Evolutionary conservation across 37 sponge, comb jelly and placozoan genomes (phyloP).

Genomic region (Agelas oroides): DNA sequence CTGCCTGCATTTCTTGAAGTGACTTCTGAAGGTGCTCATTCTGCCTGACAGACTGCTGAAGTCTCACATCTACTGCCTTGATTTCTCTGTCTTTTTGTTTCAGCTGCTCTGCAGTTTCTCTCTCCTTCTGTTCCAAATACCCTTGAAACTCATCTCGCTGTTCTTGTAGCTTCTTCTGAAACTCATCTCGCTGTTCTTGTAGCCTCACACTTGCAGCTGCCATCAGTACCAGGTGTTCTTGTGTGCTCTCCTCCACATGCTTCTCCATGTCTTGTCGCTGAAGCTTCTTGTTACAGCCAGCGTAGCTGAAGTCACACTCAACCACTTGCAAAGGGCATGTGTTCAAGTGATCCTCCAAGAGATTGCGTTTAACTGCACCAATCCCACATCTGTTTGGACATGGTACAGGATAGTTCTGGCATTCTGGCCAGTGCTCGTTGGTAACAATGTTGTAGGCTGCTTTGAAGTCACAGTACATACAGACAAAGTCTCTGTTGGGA

Average conservation of each 20-base stretch:
- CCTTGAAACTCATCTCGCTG: not conserved
- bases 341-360: slow-evolving; percentile 13
- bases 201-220: not conserved
- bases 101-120: too few relatives aligned
- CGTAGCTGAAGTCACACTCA: not conserved
- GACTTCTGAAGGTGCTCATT: too few relatives aligned
- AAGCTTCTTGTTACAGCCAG: slow-evolving; percentile 1
- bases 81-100: too few relatives aligned
- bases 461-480: slow-evolving; percentile 5
- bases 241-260: too few relatives aligned
- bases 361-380: not conserved
- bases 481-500: not conserved
- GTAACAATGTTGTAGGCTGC: not conserved
- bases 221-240: not conserved
- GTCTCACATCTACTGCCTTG: too few relatives aligned
- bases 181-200: not conserved
- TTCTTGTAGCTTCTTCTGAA: not conserved
- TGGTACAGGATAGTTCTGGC: not conserved
- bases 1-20: too few relatives aligned
- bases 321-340: not conserved
- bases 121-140: not conserved
- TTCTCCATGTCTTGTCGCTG: not conserved
- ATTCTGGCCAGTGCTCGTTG: not conserved
- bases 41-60: too few relatives aligned
- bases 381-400: slow-evolving; percentile 25